Conservation (phyloP, 2,797 vertebrate species). For the Champsocephalus gunnari region DNA sequence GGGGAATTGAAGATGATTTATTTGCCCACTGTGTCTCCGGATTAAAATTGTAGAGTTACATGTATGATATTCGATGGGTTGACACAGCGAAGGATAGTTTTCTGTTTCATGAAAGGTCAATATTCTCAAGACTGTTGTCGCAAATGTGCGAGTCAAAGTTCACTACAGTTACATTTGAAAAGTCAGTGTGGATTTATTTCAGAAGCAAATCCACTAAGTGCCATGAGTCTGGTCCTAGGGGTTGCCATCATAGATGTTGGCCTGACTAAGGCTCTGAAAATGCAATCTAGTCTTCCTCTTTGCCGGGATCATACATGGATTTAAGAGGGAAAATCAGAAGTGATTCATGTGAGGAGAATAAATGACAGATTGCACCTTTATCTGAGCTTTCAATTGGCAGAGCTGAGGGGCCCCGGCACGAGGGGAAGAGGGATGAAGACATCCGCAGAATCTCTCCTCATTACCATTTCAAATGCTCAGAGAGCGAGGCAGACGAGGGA, state of each 20-base stretch:
- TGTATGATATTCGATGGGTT: background rate
- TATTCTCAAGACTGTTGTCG: background rate
- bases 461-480: conserved; percentile 84
- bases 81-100: background rate
- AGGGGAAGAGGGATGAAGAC: conserved; percentile 79
- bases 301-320: conserved; percentile 52
- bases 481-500: conserved; percentile 72
- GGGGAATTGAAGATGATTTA: background rate
- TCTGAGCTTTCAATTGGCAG: conserved; percentile 71
- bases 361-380: conserved; percentile 81
- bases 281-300: conserved; percentile 37
- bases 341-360: conserved; percentile 68
- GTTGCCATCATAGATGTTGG: conserved; percentile 11
- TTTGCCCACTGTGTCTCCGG: background rate
- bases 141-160: conserved; percentile 21
- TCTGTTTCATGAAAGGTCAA: conserved; percentile 8
- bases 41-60: background rate
- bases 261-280: conserved; percentile 41
- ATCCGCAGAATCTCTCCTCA: conserved; percentile 83
- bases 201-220: conserved; percentile 8
- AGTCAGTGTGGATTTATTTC: conserved; percentile 21
- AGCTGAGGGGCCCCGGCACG: conserved; percentile 67
- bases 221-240: conserved; percentile 9
- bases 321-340: conserved; percentile 57
- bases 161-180: conserved; percentile 28